A percentile compares a stretch with the other conserved stretches of the same genome.
phyloP scores from a whole-genome alignment of 2,113 vertebrate species.

The Mesembrinibis cayennensis region DNA sequence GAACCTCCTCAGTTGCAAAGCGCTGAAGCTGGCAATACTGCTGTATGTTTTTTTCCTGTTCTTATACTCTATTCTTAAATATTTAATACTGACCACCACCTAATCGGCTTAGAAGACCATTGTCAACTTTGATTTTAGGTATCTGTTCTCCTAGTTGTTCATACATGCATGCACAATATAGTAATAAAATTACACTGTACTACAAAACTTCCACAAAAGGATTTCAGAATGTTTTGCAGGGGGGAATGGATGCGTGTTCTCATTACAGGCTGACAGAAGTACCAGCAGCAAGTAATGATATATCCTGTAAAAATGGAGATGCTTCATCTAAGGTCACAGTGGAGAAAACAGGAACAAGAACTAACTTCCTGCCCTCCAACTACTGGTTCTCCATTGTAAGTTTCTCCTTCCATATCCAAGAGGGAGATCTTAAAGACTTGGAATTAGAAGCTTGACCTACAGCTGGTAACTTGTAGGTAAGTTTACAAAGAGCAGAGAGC shows the following conservation, averaged over 20 bases:
- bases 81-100: not conserved
- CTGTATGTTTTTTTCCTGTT: not conserved
- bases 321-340: not conserved
- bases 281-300: not conserved
- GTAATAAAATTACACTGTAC: not conserved
- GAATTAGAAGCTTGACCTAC: not conserved
- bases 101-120: not conserved
- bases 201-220: not conserved
- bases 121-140: not conserved
- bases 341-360: not conserved
- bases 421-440: not conserved
- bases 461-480: not conserved
- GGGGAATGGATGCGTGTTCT: not conserved
- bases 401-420: not conserved
- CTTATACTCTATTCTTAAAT: not conserved
- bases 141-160: not conserved
- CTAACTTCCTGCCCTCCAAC: not conserved
- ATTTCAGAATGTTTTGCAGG: not conserved
- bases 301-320: not conserved
- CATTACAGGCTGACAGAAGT: not conserved
- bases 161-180: not conserved
- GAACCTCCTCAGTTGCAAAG: not conserved
- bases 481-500: not conserved
- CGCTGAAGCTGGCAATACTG: not conserved
- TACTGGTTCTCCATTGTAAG: not conserved